Conservation (phyloP, 2,797 vertebrate genomes). For the Neosalanx taihuensis region DNA sequence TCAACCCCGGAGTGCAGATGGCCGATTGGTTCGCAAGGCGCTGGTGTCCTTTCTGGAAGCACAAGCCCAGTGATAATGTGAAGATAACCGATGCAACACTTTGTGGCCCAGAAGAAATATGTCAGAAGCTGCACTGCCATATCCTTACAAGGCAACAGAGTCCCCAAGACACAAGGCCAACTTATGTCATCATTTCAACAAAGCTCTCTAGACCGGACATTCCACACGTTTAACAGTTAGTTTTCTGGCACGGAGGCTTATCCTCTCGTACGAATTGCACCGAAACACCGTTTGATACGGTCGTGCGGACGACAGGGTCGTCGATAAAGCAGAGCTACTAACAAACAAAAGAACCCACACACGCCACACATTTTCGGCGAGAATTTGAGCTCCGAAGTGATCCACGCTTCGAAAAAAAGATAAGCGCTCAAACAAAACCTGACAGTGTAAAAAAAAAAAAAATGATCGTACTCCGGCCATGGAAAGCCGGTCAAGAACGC, state of each 20-base stretch:
- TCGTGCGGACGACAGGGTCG: too few relatives aligned
- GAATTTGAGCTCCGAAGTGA: slow-evolving; percentile 47
- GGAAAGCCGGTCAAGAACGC: slow-evolving; percentile 46
- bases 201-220: background rate
- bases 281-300: too few relatives aligned
- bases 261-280: too few relatives aligned
- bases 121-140: slow-evolving; percentile 8
- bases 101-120: slow-evolving; percentile 20
- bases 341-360: slow-evolving; percentile 35
- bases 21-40: slow-evolving; percentile 41
- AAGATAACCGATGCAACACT: slow-evolving; percentile 41
- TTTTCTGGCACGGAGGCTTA: too few relatives aligned
- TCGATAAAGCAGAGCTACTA: slow-evolving; percentile 26
- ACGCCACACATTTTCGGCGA: slow-evolving; percentile 40
- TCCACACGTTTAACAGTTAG: background rate
- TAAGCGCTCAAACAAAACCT: slow-evolving; percentile 38
- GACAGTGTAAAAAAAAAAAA: slow-evolving; percentile 29
- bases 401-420: slow-evolving; percentile 41
- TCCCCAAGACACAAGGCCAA: background rate
- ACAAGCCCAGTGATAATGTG: slow-evolving; percentile 30
- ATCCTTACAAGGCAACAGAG: slow-evolving; percentile 8
- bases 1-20: slow-evolving; percentile 45
- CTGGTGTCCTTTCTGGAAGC: slow-evolving; percentile 4
- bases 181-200: background rate
- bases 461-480: slow-evolving; percentile 50